A percentile compares a stretch with the other conserved stretches of the same genome.
phyloP scores from a whole-genome alignment of 2,113 vertebrate species.

The Paraplagusia blochii region DNA sequence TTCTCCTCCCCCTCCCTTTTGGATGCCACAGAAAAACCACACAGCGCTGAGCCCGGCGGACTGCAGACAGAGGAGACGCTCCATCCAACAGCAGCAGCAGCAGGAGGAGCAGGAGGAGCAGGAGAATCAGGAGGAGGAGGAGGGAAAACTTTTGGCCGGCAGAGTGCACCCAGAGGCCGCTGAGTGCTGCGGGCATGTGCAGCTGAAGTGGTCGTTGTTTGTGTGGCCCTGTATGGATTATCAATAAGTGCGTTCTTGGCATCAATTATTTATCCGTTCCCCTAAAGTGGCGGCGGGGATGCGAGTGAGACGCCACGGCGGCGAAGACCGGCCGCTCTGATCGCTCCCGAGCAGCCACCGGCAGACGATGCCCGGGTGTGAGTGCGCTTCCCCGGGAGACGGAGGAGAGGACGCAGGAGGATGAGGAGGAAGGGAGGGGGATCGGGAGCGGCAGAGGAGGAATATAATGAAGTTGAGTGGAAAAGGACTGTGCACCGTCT shows the following conservation, averaged over 20 bases:
- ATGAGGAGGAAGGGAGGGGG: slow-evolving; percentile 80
- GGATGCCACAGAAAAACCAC: slow-evolving; percentile 13
- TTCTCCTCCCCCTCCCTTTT: background rate
- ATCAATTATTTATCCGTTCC: slow-evolving; percentile 69
- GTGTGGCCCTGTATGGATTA: slow-evolving; percentile 28
- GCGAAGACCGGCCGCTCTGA: slow-evolving; percentile 62
- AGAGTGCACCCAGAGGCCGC: slow-evolving; percentile 11
- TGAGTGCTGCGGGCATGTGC: slow-evolving; percentile 7
- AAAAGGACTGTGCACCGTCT: slow-evolving; percentile 91
- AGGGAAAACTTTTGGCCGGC: slow-evolving; percentile 27
- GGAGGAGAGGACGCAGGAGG: slow-evolving; percentile 83
- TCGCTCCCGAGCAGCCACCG: slow-evolving; percentile 65
- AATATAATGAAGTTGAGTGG: slow-evolving; percentile 96
- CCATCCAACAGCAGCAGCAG: background rate
- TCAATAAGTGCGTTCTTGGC: slow-evolving; percentile 37
- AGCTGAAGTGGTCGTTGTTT: slow-evolving; percentile 8
- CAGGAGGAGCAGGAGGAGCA: background rate
- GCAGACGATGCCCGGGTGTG: slow-evolving; percentile 73
- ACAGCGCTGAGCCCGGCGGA: slow-evolving; percentile 23
- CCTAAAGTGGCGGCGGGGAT: slow-evolving; percentile 52
- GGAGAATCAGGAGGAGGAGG: background rate
- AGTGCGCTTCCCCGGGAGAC: slow-evolving; percentile 74
- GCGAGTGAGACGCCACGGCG: slow-evolving; percentile 48
- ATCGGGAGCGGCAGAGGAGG: slow-evolving; percentile 80
- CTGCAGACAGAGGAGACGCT: slow-evolving; percentile 20